Evolutionary conservation across 2,888 invertebrate genomes (phyloP), one percentile per base, ranked within the genome.

Genomic region (Serripes groenlandicus): DNA sequence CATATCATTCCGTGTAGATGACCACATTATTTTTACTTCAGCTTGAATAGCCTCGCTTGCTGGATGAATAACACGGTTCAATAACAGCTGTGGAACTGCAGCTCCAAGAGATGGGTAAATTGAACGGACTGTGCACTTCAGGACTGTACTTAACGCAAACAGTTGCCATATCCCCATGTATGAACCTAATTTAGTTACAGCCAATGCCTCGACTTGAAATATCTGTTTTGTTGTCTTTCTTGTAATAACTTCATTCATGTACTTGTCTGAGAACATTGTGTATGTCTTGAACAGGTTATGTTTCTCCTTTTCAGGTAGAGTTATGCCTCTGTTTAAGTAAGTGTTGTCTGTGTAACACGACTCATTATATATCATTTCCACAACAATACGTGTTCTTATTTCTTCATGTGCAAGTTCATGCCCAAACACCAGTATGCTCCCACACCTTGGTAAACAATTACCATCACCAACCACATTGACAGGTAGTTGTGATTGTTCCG

Each of bases 81-180:
- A n/a, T n/a, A n/a, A n/a, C n/a, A n/a, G n/a, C n/a, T n/a, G n/a
- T n/a, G n/a, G n/a, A n/a, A n/a, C n/a, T n/a, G n/a, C n/a, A n/a
- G n/a, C n/a, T n/a, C 75, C 74, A 3, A 79, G 54, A 35, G 34
- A 35, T 49, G 78, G 79, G 62, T 79, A 79, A 11, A 75, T 28
- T 49, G 75, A 75, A 60, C 58, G 64, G 5, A 74, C 7, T 68
- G 32, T 34, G 52, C 75, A 70, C 18, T 60, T 23, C 35, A 79
- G 60, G 9, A 79, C 75, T 7, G 79, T 70, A 35, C 74, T 75
- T 18, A 79, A 37, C 26, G 70, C 79, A 69, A 69, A 69, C 21
- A 79, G 15, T 42, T 75, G 58, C 74, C 79, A 75, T 21, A 79
- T 79, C 32, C 76, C 69, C 42, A 76, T 60, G 70, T 76, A 60